Base-by-base conservation (phyloP, 2,888 invertebrate species). In the Acanthosoma haemorrhoidale region DNA sequence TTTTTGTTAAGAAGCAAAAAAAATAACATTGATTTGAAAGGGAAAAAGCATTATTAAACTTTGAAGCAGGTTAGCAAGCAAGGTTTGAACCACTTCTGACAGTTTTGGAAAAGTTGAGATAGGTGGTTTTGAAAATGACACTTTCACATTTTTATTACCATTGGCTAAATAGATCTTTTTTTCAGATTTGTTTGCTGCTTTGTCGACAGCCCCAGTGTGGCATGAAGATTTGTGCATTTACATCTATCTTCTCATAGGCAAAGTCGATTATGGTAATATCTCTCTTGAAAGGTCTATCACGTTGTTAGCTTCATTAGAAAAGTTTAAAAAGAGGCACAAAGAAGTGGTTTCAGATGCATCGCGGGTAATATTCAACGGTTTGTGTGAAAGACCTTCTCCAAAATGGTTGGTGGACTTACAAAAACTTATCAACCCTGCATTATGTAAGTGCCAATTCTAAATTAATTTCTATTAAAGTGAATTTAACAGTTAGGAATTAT, bases 171-270 rank as follows among this genome's bases (percentile, higher is more conserved):
- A 43, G 25, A 43, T n/a, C 32, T 6, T 64, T n/a, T 64, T 64
- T 64, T 38, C 31, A 67, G 67, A 57, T 15, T 57, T 67, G 11
- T 67, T 67, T n/a, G 2, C n/a, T n/a, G 34, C n/a, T 4, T 8
- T 67, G 34, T 67, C 43, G 32, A 21, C 21, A 9, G 41, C 57
- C 18, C 8, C 16, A 32, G n/a, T 9, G 5, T 67, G 67, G 67
- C 31, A 67, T 36, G 57, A 57, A 67, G 67, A 67, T 21, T 67
- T 67, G 5, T 67, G 67, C 25, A 8, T 57, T 29, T 67, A 34
- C 25, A 32, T 67, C 9, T 31, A 43, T 16, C 31, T 18, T n/a
- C 31, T 38, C 4, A 21, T 57, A 8, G 57, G 51, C 5, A 43
- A 67, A 21, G 57, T 51, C 2, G 57, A 67, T 18, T 67, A 32